Evolutionary conservation across 2,797 vertebrate species (phyloP), one percentile per base, ranked within the genome.

Genomic region (Harpagifer antarcticus): DNA sequence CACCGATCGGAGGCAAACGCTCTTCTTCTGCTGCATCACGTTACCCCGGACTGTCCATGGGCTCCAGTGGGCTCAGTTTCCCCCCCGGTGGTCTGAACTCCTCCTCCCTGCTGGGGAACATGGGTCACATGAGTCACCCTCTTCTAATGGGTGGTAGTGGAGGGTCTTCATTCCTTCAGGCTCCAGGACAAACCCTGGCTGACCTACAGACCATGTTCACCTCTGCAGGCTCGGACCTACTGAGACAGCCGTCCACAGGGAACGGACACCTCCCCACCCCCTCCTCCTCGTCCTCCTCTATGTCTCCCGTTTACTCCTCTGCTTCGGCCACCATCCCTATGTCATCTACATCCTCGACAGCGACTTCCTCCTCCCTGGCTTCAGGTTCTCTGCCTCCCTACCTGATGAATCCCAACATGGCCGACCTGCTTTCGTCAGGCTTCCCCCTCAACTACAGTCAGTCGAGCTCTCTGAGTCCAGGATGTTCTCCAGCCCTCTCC

Each of bases 171-270:
- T 98, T 96, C 85, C 96, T 97, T 91, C 97, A 96, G 93, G 94
- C 96, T 78, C 95, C 96, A 59, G 96, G 96, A 81, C 96, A 98
- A 92, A 78, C 90, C 0, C 95, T 99, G 89, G 93, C 96, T 74
- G 98, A 99, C 91, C 94, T 98, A 75, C 97, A 96, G 86, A 93
- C 95, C 93, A 95, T 99, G 93, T 97, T 98, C 87, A 96, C 98
- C 76, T 93, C 97, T 85, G 95, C 96, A 91, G 87, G 85, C 53
- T 94, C 96, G 78, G 96, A 98, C 93, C 92, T 97, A 56, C 86
- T 95, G 55, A 90, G 91, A 85, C 95, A 96, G 88, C 94, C 96
- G 78, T 90, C 95, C 75, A 91, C 94, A 83, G 96, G 93, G 60
- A 95, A 93, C 20, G 92, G 91, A 64, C 91, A 90, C 93, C 96